Base-by-base conservation (phyloP, 2,888 invertebrate species). In the Acrobasis suavella region DNA sequence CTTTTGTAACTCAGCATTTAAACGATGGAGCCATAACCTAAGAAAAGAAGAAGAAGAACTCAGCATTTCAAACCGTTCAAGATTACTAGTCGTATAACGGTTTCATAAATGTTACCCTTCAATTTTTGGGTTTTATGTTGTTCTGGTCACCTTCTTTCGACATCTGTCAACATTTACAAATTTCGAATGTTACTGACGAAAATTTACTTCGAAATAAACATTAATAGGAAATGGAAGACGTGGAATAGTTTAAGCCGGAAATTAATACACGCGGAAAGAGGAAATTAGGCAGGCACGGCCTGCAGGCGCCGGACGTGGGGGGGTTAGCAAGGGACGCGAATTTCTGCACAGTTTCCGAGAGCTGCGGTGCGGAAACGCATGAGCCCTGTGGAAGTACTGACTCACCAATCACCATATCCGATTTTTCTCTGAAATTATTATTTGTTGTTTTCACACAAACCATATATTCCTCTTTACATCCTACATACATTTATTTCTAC, bases 211-310 rank as follows among this genome's bases (percentile, higher is more conserved):
- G 42, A 39, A 67, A 72, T 69, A 67, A 76, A 78, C 74, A 74
- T 78, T 78, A 77, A 76, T 83, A 87, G 85, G 86, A 86, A 88
- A 86, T 85, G 81, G 81, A 84, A 83, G 82, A 82, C 80, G 77
- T 79, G 73, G 76, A 82, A 83, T 85, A 85, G 86, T 84, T 82
- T 81, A 82, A 81, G 80, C 81, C 88, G 90, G 90, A 91, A 90
- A 91, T 90, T 87, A 89, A 88, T 85, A 85, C 82, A 86, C 84
- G 84, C 86, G 87, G 85, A 85, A 88, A 87, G 82, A 91, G 91
- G 92, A 92, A 92, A 91, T 92, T 90, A 89, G 87, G 86, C 80
- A 81, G 82, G 79, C 81, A 78, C 75, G 80, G 85, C 80, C 83
- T 80, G 80, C 76, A 78, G 84, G 81, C 73, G 77, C 83, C 85